Base-by-base conservation (phyloP, 2,113 vertebrate species). In the Panthera uncia region DNA sequence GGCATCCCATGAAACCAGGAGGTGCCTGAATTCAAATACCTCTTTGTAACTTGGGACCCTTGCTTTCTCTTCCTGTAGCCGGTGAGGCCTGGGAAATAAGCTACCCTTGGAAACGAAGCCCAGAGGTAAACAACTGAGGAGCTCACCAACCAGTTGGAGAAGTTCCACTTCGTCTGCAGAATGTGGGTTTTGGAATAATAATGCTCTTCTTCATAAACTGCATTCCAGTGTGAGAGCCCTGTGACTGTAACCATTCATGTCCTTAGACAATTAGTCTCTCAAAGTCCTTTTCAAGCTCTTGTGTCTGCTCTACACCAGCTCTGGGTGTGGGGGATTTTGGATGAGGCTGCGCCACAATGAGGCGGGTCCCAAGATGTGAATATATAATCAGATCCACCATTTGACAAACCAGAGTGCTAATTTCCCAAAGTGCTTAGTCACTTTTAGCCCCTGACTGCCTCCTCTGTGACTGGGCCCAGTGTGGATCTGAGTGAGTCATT, bases 351-450 rank as follows among this genome's bases (percentile, higher is more conserved):
- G 74, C 38, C 55, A 68, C 73, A 74, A 33, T 4, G 29, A 97
- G 73, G 61, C 1, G 2, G 66, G 18, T 71, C 71, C 45, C n/a
- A 92, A 88, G 83, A n/a, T 57, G 85, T 38, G 55, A 96, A 96
- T 90, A 88, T 73, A 48, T 0, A 2, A 61, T 88, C 74, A 50
- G n/a, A 82, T 31, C 38, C 78, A 88, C 68, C 1, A 33, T 76
- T 66, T 95, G 81, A 96, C 95, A 84, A 97, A 97, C 33, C 0
- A 0, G 88, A 98, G 89, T 69, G 94, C 92, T 98, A 3, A 1
- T 97, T 97, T 97, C 79, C 94, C 91, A 29, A 92, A 88, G 52
- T 71, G 83, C 91, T 98, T 78, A 66, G 80, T 98, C 98, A 98
- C 73, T 91, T 92, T 71, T 73, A 94, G 95, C 69, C 90, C 52